These are phyloP conservation scores for Tenthredo amoena DNA, from an alignment of 2,888 invertebrate species.

Conservation along the genomic window DNA sequence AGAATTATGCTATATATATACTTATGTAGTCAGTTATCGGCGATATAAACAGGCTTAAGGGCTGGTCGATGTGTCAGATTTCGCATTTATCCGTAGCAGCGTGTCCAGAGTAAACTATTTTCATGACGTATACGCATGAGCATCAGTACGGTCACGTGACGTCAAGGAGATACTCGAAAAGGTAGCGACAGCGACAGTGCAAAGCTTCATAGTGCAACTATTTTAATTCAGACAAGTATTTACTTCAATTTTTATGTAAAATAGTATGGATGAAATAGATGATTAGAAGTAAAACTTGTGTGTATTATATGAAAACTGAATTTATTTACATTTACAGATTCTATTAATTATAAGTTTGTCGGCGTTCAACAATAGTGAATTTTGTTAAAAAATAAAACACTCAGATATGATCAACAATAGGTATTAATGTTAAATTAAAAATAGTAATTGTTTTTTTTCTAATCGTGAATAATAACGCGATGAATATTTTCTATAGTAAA, in stretches of 20 bases:
- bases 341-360: not conserved
- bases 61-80: not conserved
- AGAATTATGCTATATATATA: not conserved
- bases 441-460: not conserved
- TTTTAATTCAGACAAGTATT: not conserved
- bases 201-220: not conserved
- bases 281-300: not conserved
- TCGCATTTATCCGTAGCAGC: not conserved
- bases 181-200: not conserved
- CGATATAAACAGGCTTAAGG: constrained; percentile 8
- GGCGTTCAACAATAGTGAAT: not conserved
- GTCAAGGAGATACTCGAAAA: not conserved
- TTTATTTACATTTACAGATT: constrained; percentile 35
- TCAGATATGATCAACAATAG: constrained; percentile 27
- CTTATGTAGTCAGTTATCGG: not conserved
- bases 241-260: not conserved
- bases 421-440: not conserved
- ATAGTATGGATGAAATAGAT: not conserved
- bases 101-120: not conserved
- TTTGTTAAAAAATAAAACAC: constrained; percentile 18
- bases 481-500: not conserved
- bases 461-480: not conserved
- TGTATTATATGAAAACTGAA: constrained; percentile 30
- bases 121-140: not conserved
- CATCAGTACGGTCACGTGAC: not conserved